Percentiles rank a stretch among this genome's conserved stretches.
phyloP scores from a whole-genome alignment of 2,113 vertebrate species.

The Solea solea region DNA sequence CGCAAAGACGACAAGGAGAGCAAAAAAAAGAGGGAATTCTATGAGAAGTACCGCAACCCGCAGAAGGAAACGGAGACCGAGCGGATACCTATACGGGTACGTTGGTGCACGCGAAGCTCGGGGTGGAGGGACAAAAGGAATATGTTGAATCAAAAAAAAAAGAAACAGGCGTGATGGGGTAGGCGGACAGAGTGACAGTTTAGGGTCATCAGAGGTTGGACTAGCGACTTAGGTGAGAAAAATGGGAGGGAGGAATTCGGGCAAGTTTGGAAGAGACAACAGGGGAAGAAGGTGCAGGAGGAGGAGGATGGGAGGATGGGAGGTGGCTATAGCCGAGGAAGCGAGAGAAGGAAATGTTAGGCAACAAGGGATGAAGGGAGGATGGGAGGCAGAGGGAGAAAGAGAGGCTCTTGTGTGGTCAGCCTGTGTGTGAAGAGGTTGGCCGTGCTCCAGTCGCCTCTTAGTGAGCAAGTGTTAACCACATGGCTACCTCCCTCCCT shows the following conservation, averaged over 20 bases:
- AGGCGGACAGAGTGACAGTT: slow-evolving; percentile 61
- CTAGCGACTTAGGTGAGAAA: slow-evolving; percentile 60
- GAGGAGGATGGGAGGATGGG: slow-evolving; percentile 37
- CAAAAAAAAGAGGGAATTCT: slow-evolving; percentile 93
- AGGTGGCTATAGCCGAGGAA: slow-evolving; percentile 56
- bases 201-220: slow-evolving; percentile 54
- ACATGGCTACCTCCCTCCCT: slow-evolving; percentile 77
- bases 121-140: slow-evolving; percentile 54
- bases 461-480: slow-evolving; percentile 82
- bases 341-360: slow-evolving; percentile 71
- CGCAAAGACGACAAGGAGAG: slow-evolving; percentile 91
- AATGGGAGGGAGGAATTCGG: slow-evolving; percentile 45
- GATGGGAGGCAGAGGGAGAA: slow-evolving; percentile 77
- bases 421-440: slow-evolving; percentile 80
- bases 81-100: slow-evolving; percentile 92
- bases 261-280: slow-evolving; percentile 49
- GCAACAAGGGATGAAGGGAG: slow-evolving; percentile 72
- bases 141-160: slow-evolving; percentile 36
- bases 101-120: too few relatives aligned
- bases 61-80: slow-evolving; percentile 94
- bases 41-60: slow-evolving; percentile 96
- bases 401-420: slow-evolving; percentile 81
- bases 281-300: slow-evolving; percentile 37
- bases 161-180: slow-evolving; percentile 44
- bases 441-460: slow-evolving; percentile 78